phyloP scores from a whole-genome alignment of 2,113 vertebrate genomes.

The Lampris incognitus region DNA sequence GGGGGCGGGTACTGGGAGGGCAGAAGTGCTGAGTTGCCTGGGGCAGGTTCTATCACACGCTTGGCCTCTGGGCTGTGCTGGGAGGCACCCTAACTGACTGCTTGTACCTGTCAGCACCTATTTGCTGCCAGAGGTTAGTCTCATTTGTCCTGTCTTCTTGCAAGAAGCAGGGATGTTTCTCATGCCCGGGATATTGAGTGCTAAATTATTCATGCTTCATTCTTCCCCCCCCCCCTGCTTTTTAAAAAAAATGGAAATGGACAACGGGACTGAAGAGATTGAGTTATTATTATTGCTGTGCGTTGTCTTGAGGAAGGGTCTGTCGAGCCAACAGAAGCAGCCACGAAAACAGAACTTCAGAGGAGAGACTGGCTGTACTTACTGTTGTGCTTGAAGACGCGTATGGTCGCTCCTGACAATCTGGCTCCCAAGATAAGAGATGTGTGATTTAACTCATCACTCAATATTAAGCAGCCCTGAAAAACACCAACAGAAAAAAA shows the following conservation, averaged over 20 bases:
- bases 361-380: constrained; percentile 72
- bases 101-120: constrained; percentile 76
- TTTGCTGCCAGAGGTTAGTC: constrained; percentile 64
- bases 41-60: constrained; percentile 59
- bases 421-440: constrained; percentile 92
- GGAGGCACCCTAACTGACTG: constrained; percentile 65
- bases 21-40: constrained; percentile 58
- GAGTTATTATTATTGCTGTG: not conserved
- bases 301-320: not conserved
- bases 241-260: constrained; percentile 3
- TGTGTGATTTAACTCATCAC: constrained; percentile 94
- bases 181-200: constrained; percentile 10
- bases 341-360: not conserved
- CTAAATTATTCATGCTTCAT: constrained; percentile 14
- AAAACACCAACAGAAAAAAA: constrained; percentile 33
- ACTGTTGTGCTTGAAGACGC: constrained; percentile 96
- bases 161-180: constrained; percentile 36
- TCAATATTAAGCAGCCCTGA: constrained; percentile 95
- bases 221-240: not conserved
- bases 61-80: constrained; percentile 53
- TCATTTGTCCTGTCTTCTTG: constrained; percentile 60
- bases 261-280: not conserved
- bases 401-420: constrained; percentile 91
- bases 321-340: not conserved
- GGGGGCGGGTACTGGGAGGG: constrained; percentile 23